These are phyloP conservation scores for Microcebus jonahi DNA, from an alignment of 2,113 vertebrate genomes.

Conservation along the genomic window DNA sequence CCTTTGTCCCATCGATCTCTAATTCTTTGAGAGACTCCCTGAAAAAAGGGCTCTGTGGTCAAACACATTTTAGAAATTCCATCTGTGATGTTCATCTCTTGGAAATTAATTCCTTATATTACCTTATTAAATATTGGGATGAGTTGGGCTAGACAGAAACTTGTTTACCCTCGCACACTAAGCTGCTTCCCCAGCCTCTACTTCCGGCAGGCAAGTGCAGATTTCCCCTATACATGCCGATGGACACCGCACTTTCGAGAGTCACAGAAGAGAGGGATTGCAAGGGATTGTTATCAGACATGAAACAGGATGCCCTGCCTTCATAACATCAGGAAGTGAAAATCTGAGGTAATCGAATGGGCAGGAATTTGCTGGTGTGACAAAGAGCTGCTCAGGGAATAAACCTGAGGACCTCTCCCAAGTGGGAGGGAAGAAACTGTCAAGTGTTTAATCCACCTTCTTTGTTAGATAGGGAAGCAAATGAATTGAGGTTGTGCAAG, in stretches of 20 bases:
- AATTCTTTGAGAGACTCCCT: background rate
- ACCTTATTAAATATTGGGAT: background rate
- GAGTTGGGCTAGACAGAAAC: background rate
- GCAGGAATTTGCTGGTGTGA: constrained; percentile 28
- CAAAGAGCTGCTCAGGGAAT: constrained; percentile 28
- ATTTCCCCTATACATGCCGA: background rate
- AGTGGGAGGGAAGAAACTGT: background rate
- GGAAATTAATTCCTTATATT: background rate
- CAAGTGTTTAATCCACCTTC: constrained; percentile 3
- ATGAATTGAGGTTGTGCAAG: constrained; percentile 48
- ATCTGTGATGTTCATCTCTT: background rate
- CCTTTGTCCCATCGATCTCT: background rate
- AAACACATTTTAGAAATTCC: constrained; percentile 27
- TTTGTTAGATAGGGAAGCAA: constrained; percentile 28
- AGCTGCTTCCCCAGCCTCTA: background rate
- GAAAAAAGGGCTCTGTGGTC: background rate
- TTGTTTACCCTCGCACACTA: background rate
- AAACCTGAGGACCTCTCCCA: constrained; percentile 45
- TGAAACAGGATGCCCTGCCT: constrained; percentile 23
- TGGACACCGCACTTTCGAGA: background rate
- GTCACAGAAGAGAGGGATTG: background rate
- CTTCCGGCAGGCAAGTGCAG: background rate
- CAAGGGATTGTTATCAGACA: background rate
- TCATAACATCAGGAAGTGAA: constrained; percentile 46
- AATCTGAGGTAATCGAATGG: constrained; percentile 26